A percentile compares a stretch with the other conserved stretches of the same genome.
phyloP scores from a whole-genome alignment of 2,888 invertebrate species.

The Cerastoderma edule region DNA sequence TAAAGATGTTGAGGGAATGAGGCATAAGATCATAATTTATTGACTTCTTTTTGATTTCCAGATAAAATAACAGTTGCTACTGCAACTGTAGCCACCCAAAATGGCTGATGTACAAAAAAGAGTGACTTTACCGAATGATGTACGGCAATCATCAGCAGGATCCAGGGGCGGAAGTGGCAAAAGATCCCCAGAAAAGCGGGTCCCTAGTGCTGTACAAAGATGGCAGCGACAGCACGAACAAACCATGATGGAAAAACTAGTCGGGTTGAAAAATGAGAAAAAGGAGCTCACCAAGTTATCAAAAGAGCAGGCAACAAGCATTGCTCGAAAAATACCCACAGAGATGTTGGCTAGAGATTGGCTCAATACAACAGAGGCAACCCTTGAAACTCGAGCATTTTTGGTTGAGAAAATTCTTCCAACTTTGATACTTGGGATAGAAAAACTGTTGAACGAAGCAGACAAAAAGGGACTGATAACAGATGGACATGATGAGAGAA shows the following conservation, averaged over 20 bases:
- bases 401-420: constrained; percentile 83
- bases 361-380: constrained; percentile 79
- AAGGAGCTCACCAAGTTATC: constrained; percentile 74
- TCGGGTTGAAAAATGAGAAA: constrained; percentile 76
- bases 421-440: constrained; percentile 82
- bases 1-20: too few relatives aligned
- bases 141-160: constrained; percentile 40
- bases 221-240: constrained; percentile 82
- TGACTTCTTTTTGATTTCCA: too few relatives aligned
- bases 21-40: too few relatives aligned
- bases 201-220: constrained; percentile 76
- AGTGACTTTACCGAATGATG: constrained; percentile 57
- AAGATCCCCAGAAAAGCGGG: constrained; percentile 63
- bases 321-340: constrained; percentile 81
- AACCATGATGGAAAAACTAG: constrained; percentile 80
- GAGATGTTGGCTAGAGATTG: constrained; percentile 82
- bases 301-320: constrained; percentile 75
- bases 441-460: constrained; percentile 82
- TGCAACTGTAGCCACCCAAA: not conserved
- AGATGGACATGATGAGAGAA: constrained; percentile 68
- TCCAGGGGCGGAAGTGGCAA: constrained; percentile 51
- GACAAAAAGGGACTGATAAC: constrained; percentile 77
- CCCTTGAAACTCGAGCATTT: constrained; percentile 80
- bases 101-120: constrained; percentile 66
- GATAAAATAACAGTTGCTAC: too few relatives aligned